These are phyloP conservation scores for Ctenochaetus hawaiiensis DNA, from an alignment of 2,797 vertebrate species.

Conservation along the genomic window DNA sequence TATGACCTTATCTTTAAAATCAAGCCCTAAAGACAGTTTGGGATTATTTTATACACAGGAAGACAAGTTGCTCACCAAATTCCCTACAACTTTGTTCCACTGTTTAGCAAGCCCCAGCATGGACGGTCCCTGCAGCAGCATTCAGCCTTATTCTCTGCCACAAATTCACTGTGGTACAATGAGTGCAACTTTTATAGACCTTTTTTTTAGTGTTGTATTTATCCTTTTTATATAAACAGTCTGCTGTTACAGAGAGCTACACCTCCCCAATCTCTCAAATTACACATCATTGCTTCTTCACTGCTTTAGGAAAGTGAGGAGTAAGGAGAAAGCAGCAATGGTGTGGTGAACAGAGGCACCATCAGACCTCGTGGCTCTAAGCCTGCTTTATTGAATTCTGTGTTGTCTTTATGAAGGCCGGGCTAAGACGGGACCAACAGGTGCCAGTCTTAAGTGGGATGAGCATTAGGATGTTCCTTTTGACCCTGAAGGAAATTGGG, in stretches of 20 bases:
- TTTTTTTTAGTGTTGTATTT: neutral
- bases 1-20: conserved; percentile 37
- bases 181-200: neutral
- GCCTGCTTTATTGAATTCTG: conserved; percentile 82
- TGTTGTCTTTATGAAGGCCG: conserved; percentile 75
- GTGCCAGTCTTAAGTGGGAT: conserved; percentile 72
- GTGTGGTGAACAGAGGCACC: conserved; percentile 38
- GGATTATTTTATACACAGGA: conserved; percentile 29
- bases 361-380: conserved; percentile 68
- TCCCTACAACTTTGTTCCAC: conserved; percentile 32
- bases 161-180: conserved; percentile 1
- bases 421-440: conserved; percentile 77
- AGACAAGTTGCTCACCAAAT: conserved; percentile 40
- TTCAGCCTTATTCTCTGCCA: conserved; percentile 19
- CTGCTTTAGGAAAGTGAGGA: neutral
- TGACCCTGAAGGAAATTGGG: conserved; percentile 71
- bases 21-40: conserved; percentile 37
- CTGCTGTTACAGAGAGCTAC: neutral
- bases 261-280: neutral
- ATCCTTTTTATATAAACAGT: neutral
- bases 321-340: neutral
- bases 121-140: conserved; percentile 12
- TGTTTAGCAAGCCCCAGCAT: conserved; percentile 44
- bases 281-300: neutral
- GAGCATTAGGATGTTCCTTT: conserved; percentile 78